Evolutionary conservation across 2,888 invertebrate genomes (phyloP).

Genomic region (Formica aserva): DNA sequence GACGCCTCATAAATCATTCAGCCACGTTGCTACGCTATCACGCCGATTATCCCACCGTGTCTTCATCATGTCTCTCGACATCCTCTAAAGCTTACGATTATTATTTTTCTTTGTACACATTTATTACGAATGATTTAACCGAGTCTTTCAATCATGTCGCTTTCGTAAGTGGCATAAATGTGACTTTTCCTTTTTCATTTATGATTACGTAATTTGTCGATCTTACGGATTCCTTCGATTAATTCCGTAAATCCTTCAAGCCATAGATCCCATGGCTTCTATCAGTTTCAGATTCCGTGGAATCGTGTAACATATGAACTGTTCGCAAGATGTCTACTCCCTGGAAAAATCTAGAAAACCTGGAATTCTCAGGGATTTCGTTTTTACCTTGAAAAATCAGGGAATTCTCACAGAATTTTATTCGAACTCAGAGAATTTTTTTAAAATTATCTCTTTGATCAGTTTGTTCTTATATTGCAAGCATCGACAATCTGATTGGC

Average conservation of each 20-base stretch:
- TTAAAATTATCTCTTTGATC: too few relatives aligned
- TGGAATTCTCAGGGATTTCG: too few relatives aligned
- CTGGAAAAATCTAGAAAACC: too few relatives aligned
- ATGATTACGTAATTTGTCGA: not conserved
- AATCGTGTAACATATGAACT: not conserved
- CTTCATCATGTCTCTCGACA: constrained; percentile 6
- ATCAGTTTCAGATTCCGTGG: not conserved
- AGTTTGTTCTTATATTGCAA: too few relatives aligned
- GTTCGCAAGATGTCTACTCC: too few relatives aligned
- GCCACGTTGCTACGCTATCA: constrained; percentile 29
- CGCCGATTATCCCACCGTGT: constrained; percentile 26
- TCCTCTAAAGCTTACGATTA: constrained; percentile 3
- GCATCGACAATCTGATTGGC: too few relatives aligned
- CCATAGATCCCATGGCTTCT: not conserved
- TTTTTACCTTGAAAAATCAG: too few relatives aligned
- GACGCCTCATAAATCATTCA: constrained; percentile 36
- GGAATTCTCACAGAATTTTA: too few relatives aligned
- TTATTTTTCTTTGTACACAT: not conserved
- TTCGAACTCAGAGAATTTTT: too few relatives aligned
- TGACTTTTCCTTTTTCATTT: not conserved
- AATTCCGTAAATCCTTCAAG: not conserved
- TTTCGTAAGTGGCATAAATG: not conserved
- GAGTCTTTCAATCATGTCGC: not conserved
- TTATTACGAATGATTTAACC: constrained; percentile 15
- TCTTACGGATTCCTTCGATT: not conserved